These are phyloP conservation scores for Parthenolecanium corni DNA, from an alignment of 2,888 invertebrate species.

Conservation along the genomic window DNA sequence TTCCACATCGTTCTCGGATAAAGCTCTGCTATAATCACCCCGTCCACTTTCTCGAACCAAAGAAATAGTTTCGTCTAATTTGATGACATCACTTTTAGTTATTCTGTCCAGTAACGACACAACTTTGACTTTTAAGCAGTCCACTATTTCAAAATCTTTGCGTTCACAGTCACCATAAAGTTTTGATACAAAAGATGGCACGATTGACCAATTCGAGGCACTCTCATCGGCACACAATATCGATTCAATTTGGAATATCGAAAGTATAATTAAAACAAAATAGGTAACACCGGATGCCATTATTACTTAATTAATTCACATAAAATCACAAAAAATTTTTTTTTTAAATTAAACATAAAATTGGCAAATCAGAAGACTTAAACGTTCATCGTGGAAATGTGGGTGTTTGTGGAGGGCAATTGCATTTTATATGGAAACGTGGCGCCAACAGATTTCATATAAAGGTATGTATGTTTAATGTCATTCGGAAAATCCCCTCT, in stretches of 20 bases:
- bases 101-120: constrained; percentile 62
- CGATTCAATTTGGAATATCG: neutral
- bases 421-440: neutral
- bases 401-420: no score
- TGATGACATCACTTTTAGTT: constrained; percentile 50
- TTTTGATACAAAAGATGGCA: constrained; percentile 10
- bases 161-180: constrained; percentile 14
- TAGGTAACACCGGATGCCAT: no score
- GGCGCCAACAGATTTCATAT: neutral
- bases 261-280: no score
- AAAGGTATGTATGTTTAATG: neutral
- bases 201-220: constrained; percentile 2
- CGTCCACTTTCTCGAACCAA: constrained; percentile 48
- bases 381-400: neutral
- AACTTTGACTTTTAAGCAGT: constrained; percentile 43
- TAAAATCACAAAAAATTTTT: no score
- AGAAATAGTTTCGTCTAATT: constrained; percentile 34
- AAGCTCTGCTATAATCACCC: constrained; percentile 43
- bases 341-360: no score
- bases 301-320: no score
- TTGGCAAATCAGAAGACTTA: no score
- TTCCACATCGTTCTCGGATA: constrained; percentile 61
- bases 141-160: constrained; percentile 16
- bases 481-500: constrained; percentile 4
- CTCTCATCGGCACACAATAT: neutral